A percentile compares a stretch with the other conserved stretches of the same genome.
These are phyloP conservation scores for Romanogobio albipinnatus DNA, from an alignment of 2,113 vertebrate genomes.

Conservation along the genomic window DNA sequence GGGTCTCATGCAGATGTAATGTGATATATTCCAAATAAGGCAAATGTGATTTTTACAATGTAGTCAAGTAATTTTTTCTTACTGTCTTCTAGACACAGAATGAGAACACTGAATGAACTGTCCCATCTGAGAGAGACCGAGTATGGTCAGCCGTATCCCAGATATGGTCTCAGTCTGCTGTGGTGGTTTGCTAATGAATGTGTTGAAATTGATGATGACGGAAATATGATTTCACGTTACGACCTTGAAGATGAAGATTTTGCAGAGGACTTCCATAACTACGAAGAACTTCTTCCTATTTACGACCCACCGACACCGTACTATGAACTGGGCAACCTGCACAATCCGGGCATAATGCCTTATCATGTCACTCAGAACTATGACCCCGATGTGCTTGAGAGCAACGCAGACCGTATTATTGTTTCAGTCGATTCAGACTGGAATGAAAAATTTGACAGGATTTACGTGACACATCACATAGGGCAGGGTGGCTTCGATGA, in stretches of 20 bases:
- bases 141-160: conserved; percentile 51
- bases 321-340: conserved; percentile 45
- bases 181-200: conserved; percentile 54
- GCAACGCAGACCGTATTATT: conserved; percentile 47
- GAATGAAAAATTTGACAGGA: not conserved
- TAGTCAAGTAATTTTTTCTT: not conserved
- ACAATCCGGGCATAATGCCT: not conserved
- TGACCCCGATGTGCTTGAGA: not conserved
- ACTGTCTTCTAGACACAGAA: not conserved
- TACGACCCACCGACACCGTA: not conserved
- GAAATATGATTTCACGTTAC: not conserved
- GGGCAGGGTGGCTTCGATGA: not conserved
- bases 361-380: not conserved
- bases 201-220: conserved; percentile 18
- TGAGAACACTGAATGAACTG: conserved; percentile 45
- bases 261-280: conserved; percentile 40
- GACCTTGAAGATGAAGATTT: not conserved
- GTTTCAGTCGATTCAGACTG: not conserved
- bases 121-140: not conserved
- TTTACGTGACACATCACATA: conserved; percentile 45
- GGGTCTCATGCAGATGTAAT: no score
- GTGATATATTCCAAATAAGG: no score
- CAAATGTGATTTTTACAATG: no score
- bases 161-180: conserved; percentile 56
- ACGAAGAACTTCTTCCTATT: not conserved